A percentile compares a stretch with the other conserved stretches of the same genome.
Conservation (phyloP, 2,888 invertebrate genomes). For the Phania funesta region DNA sequence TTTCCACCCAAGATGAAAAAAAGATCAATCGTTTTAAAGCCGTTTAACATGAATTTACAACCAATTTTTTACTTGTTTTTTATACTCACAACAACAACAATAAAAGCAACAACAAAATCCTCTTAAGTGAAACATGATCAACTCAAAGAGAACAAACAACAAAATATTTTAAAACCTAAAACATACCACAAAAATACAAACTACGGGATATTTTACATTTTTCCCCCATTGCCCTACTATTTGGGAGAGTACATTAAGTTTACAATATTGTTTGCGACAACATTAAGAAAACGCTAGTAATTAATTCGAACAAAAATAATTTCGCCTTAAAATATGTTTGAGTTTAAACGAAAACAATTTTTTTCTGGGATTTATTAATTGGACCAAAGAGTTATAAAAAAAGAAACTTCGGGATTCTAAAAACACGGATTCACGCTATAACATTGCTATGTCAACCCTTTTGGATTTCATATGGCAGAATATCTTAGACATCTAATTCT, state of each 20-base stretch:
- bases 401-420: no score
- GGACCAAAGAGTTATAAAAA: no score
- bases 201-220: constrained; percentile 22
- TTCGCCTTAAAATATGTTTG: no score
- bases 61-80: constrained; percentile 51
- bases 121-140: constrained; percentile 60
- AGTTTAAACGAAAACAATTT: no score
- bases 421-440: no score
- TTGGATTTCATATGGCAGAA: no score
- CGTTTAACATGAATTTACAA: constrained; percentile 63
- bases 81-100: constrained; percentile 58
- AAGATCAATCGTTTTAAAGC: constrained; percentile 61
- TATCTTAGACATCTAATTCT: no score
- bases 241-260: neutral
- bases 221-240: neutral
- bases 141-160: constrained; percentile 34
- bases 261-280: neutral
- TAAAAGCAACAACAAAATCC: constrained; percentile 46
- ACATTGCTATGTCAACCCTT: no score
- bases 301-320: no score
- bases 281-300: neutral
- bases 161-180: constrained; percentile 25
- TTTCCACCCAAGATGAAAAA: constrained; percentile 32
- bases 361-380: no score
- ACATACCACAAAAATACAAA: constrained; percentile 30